These are phyloP conservation scores for Cyanoliseus patagonus DNA, from an alignment of 2,113 vertebrate genomes.

Conservation along the genomic window DNA sequence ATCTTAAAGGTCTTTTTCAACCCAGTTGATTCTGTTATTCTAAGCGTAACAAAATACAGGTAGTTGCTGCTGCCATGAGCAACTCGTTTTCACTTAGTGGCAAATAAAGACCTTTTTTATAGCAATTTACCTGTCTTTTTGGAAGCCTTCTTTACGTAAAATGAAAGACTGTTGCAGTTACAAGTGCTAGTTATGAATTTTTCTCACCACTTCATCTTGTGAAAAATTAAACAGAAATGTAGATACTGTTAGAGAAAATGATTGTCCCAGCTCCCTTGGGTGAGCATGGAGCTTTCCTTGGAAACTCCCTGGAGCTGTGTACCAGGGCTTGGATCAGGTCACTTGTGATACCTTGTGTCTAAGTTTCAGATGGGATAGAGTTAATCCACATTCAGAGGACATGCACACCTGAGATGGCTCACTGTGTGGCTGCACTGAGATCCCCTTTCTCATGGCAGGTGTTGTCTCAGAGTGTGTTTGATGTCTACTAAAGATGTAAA, in stretches of 20 bases:
- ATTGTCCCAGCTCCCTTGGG: not conserved
- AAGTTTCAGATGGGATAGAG: not conserved
- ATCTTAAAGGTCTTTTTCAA: not conserved
- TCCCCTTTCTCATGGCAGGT: rapidly evolving
- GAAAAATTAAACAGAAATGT: not conserved
- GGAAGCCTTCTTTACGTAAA: rapidly evolving
- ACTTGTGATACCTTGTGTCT: not conserved
- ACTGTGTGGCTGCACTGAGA: too few relatives aligned
- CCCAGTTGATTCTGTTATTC: not conserved
- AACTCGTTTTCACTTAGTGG: not conserved
- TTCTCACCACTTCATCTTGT: not conserved
- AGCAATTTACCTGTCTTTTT: not conserved
- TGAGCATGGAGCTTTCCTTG: not conserved
- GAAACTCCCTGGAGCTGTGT: not conserved
- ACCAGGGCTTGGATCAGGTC: not conserved
- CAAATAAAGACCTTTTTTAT: not conserved
- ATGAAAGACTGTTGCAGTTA: not conserved
- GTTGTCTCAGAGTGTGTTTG: rapidly evolving
- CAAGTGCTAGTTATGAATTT: rapidly evolving
- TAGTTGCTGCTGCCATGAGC: not conserved
- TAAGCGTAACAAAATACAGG: not conserved
- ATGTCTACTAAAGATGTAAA: not conserved
- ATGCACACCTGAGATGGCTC: rapidly evolving
- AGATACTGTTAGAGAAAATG: not conserved
- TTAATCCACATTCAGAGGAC: too few relatives aligned